Percentiles rank a stretch among this genome's conserved stretches.
phyloP scores from a whole-genome alignment of 2,113 vertebrate genomes.

The Rafetus swinhoei region DNA sequence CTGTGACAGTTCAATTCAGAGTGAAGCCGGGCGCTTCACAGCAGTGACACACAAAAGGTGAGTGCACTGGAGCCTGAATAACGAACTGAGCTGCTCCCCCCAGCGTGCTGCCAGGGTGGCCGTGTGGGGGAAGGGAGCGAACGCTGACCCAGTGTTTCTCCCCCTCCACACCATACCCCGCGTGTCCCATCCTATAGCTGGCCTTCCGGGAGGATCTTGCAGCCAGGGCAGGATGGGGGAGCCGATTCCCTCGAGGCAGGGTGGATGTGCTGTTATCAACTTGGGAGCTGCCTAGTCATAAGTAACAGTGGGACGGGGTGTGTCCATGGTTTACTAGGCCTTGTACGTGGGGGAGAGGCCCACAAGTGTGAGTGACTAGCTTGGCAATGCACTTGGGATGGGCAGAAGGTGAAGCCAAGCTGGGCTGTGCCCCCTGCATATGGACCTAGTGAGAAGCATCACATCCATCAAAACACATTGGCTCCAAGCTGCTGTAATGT shows the following conservation, averaged over 20 bases:
- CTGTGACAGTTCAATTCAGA: slow-evolving; percentile 73
- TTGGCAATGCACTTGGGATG: not conserved
- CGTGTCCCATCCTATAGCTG: not conserved
- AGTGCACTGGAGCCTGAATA: slow-evolving; percentile 60
- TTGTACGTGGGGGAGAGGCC: not conserved
- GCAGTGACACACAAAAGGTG: slow-evolving; percentile 47
- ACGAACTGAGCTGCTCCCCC: slow-evolving; percentile 41
- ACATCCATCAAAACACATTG: not conserved
- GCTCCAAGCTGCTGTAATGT: not conserved
- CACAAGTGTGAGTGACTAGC: no score
- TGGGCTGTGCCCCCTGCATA: not conserved
- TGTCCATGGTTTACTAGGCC: not conserved
- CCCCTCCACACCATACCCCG: not conserved
- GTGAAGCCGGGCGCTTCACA: slow-evolving; percentile 16
- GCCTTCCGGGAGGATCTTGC: not conserved
- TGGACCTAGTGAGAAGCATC: not conserved
- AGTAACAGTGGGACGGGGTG: not conserved
- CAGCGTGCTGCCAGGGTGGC: not conserved
- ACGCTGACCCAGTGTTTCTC: fast-evolving
- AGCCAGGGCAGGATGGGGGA: not conserved
- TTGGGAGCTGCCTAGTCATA: not conserved
- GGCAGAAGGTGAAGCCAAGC: not conserved
- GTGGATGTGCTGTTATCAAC: fast-evolving
- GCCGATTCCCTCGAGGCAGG: not conserved
- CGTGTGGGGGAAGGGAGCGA: slow-evolving; percentile 17